Conservation (phyloP, 2,797 vertebrate genomes). For the Myotis vivesi region DNA sequence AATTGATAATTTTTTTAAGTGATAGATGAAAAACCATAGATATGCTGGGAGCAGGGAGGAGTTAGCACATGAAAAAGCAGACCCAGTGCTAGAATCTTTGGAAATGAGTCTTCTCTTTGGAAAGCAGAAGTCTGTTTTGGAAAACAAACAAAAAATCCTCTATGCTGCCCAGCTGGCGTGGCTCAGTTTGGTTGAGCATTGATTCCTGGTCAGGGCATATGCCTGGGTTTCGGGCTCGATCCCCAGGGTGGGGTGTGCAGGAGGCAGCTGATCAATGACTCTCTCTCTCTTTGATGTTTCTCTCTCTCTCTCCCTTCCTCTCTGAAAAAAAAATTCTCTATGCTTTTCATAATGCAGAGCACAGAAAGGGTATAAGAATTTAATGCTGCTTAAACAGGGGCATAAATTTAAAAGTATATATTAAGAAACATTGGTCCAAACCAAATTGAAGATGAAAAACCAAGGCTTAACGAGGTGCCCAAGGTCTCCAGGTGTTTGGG, state of each 20-base stretch:
- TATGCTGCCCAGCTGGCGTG: too few relatives aligned
- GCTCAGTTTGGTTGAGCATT: too few relatives aligned
- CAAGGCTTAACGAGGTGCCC: background rate
- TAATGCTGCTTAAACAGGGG: background rate
- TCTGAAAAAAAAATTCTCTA: too few relatives aligned
- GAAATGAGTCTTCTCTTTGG: conserved; percentile 24
- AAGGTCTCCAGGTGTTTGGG: background rate
- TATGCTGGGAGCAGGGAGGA: background rate
- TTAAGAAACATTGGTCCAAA: background rate
- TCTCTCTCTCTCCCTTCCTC: too few relatives aligned
- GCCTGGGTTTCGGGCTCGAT: too few relatives aligned
- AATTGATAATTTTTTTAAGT: background rate
- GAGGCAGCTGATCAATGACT: too few relatives aligned
- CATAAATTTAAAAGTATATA: background rate
- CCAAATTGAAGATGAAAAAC: background rate
- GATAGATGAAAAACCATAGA: background rate
- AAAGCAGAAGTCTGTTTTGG: conserved; percentile 9
- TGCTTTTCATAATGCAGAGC: background rate
- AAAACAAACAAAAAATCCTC: conserved; percentile 2
- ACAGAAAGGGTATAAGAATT: background rate
- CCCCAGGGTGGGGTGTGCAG: too few relatives aligned
- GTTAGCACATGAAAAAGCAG: background rate
- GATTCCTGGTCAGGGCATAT: too few relatives aligned
- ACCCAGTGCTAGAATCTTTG: background rate
- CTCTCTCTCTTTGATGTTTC: too few relatives aligned